Evolutionary conservation across 2,113 vertebrate species (phyloP).

Genomic region (Etheostoma spectabile): DNA sequence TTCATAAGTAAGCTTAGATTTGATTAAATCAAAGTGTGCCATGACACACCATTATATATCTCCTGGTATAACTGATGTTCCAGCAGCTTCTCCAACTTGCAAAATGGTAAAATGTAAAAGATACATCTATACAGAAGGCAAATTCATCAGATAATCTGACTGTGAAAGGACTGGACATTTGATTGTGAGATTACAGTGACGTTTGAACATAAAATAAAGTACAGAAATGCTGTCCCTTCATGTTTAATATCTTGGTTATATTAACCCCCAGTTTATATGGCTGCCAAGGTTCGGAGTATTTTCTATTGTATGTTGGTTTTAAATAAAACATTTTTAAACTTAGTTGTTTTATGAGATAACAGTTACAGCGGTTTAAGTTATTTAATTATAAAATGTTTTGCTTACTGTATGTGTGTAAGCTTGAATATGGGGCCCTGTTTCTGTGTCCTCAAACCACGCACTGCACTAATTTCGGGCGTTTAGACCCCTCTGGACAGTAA

Average conservation of each 20-base stretch:
- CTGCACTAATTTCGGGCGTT: neutral
- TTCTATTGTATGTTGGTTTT: conserved; percentile 66
- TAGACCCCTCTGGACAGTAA: neutral
- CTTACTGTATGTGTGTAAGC: no score
- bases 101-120: neutral
- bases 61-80: neutral
- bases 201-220: neutral
- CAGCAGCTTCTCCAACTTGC: neutral
- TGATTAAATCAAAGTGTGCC: neutral
- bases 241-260: conserved; percentile 48
- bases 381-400: neutral
- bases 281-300: conserved; percentile 46
- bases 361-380: neutral
- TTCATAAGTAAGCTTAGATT: neutral
- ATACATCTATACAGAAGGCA: neutral
- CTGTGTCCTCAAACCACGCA: conserved; percentile 25
- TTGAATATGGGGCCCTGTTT: neutral
- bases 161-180: neutral
- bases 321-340: conserved; percentile 34
- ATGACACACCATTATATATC: neutral
- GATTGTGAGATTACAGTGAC: neutral
- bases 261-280: conserved; percentile 41
- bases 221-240: conserved; percentile 5
- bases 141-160: neutral
- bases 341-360: neutral